phyloP scores from a whole-genome alignment of 2,113 vertebrate genomes.

The Chascanopsetta lugubris region DNA sequence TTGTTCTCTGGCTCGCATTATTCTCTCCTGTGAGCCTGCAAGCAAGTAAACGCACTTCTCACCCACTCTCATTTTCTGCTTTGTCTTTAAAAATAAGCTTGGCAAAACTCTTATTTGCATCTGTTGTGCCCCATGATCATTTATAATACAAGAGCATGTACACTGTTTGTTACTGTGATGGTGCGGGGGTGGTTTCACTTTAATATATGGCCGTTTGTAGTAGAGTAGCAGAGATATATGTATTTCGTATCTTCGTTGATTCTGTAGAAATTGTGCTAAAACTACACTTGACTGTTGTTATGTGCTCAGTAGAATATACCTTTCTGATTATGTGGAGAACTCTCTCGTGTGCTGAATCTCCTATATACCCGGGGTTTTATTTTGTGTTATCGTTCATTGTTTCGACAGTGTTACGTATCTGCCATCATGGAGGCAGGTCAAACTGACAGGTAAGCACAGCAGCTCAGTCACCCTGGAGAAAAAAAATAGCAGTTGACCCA shows the following conservation, averaged over 20 bases:
- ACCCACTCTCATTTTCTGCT: conserved; percentile 30
- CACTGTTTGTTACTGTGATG: conserved; percentile 14
- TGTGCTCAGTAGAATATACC: neutral
- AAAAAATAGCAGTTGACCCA: conserved; percentile 11
- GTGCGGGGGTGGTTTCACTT: conserved; percentile 25
- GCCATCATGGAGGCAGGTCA: conserved; percentile 3
- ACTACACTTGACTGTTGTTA: conserved; percentile 21
- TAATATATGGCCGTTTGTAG: too few relatives aligned
- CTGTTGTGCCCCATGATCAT: conserved; percentile 64
- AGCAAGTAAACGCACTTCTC: conserved; percentile 38
- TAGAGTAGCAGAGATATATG: too few relatives aligned
- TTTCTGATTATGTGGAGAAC: neutral
- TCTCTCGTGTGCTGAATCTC: neutral
- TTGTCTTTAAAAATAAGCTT: conserved; percentile 48
- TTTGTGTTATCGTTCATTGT: neutral
- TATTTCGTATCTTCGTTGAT: neutral
- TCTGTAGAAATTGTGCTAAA: neutral
- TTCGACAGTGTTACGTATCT: conserved; percentile 11
- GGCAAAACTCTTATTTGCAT: conserved; percentile 55
- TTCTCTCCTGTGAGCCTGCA: conserved; percentile 34
- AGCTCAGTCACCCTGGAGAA: conserved; percentile 15
- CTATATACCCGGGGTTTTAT: conserved; percentile 13
- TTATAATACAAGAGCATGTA: conserved; percentile 57
- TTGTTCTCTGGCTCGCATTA: conserved; percentile 45
- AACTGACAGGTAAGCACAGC: too few relatives aligned